Conservation (phyloP, 2,888 invertebrate species). For the Meganola albula region DNA sequence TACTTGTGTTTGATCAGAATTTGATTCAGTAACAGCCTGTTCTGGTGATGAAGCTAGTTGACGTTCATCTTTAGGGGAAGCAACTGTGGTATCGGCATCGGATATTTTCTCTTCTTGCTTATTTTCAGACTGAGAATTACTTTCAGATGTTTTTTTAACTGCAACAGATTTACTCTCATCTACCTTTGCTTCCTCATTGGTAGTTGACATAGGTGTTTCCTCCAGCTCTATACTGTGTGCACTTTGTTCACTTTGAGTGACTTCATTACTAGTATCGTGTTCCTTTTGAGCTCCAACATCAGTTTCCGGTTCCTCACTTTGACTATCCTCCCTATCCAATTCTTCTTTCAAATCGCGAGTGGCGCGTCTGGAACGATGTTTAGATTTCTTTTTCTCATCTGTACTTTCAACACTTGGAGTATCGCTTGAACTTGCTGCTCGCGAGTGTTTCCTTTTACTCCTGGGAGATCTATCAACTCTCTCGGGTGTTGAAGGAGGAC, state of each 20-base stretch:
- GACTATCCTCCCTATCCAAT: slow-evolving; percentile 51
- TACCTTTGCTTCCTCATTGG: slow-evolving; percentile 43
- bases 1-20: slow-evolving; percentile 11
- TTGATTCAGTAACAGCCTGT: slow-evolving; percentile 7
- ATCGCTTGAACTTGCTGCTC: slow-evolving; percentile 71
- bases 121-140: slow-evolving; percentile 21
- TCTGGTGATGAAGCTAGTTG: slow-evolving; percentile 37
- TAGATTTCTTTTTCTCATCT: slow-evolving; percentile 66
- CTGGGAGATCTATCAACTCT: slow-evolving; percentile 69
- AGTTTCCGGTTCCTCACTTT: slow-evolving; percentile 44
- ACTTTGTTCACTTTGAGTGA: slow-evolving; percentile 37
- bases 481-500: slow-evolving; percentile 76
- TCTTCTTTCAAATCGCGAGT: slow-evolving; percentile 54
- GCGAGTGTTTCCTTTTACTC: slow-evolving; percentile 69
- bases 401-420: slow-evolving; percentile 59
- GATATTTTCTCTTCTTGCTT: slow-evolving; percentile 26
- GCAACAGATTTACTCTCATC: slow-evolving; percentile 23
- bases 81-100: slow-evolving; percentile 51
- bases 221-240: slow-evolving; percentile 11
- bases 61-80: slow-evolving; percentile 48
- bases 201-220: slow-evolving; percentile 46
- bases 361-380: slow-evolving; percentile 55
- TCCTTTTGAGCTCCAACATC: slow-evolving; percentile 30
- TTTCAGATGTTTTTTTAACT: slow-evolving; percentile 21
- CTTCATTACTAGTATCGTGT: slow-evolving; percentile 33